phyloP scores from a whole-genome alignment of 2,888 invertebrate species.

The Callyntrura sp. region DNA sequence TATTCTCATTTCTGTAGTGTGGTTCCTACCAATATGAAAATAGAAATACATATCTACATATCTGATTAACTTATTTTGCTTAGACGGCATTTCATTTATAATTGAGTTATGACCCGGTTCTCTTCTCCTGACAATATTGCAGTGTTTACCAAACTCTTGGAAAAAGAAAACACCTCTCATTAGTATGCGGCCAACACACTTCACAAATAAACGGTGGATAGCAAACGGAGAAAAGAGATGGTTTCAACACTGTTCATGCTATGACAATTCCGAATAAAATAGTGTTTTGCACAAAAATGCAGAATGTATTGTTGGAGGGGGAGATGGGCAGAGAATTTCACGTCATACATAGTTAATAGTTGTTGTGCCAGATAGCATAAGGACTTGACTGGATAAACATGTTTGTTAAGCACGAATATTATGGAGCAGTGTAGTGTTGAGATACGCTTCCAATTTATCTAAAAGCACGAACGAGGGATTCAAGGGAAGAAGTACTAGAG shows the following conservation, averaged over 20 bases:
- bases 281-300: background rate
- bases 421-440: background rate
- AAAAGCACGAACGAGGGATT: constrained; percentile 28
- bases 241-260: too few relatives aligned
- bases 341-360: too few relatives aligned
- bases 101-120: background rate
- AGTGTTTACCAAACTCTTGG: background rate
- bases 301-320: too few relatives aligned
- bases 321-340: too few relatives aligned
- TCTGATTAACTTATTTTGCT: too few relatives aligned
- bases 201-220: too few relatives aligned
- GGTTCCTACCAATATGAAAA: too few relatives aligned
- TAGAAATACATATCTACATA: too few relatives aligned
- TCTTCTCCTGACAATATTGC: too few relatives aligned
- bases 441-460: background rate
- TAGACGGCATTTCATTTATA: background rate
- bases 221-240: too few relatives aligned
- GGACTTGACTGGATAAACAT: too few relatives aligned
- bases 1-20: too few relatives aligned
- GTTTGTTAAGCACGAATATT: background rate
- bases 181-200: background rate
- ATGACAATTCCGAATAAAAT: background rate
- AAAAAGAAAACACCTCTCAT: background rate
- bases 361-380: background rate
- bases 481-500: background rate